Conservation (phyloP, 2,888 invertebrate species). For the Tanytarsus gracilentus region DNA sequence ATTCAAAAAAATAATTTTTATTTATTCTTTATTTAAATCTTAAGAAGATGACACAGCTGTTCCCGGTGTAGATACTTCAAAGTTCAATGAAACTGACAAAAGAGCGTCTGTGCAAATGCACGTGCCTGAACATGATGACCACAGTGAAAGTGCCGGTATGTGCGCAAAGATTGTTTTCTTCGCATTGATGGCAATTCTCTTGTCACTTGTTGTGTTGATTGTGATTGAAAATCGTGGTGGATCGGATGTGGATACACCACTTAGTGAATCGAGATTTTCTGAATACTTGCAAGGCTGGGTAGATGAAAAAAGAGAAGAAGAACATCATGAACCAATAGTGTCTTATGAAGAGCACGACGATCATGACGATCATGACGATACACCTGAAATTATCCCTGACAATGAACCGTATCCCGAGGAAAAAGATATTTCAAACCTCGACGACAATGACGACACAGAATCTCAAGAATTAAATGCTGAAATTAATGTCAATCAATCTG, state of each 20-base stretch:
- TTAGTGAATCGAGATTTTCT: slow-evolving; percentile 60
- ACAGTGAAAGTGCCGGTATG: slow-evolving; percentile 66
- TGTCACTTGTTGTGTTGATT: slow-evolving; percentile 66
- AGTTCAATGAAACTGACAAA: slow-evolving; percentile 50
- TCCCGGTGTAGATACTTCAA: slow-evolving; percentile 41
- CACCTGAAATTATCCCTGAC: slow-evolving; percentile 38
- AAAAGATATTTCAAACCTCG: slow-evolving; percentile 36
- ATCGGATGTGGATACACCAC: slow-evolving; percentile 56
- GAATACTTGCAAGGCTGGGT: slow-evolving; percentile 72
- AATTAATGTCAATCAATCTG: slow-evolving; percentile 36
- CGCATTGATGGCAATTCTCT: slow-evolving; percentile 58
- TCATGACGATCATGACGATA: slow-evolving; percentile 39
- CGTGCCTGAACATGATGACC: slow-evolving; percentile 55
- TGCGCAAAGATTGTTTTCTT: slow-evolving; percentile 79
- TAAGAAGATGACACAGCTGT: slow-evolving; percentile 30
- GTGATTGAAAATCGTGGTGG: slow-evolving; percentile 71
- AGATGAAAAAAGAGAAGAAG: slow-evolving; percentile 45
- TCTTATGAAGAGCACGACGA: slow-evolving; percentile 40
- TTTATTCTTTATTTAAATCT: neutral
- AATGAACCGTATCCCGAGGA: slow-evolving; percentile 36
- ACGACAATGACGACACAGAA: slow-evolving; percentile 35
- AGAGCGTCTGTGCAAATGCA: slow-evolving; percentile 55
- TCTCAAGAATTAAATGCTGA: slow-evolving; percentile 35
- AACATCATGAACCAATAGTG: slow-evolving; percentile 37
- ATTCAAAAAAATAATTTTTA: neutral